Conservation (phyloP, 2,797 vertebrate species). For the Lithobates sylvaticus region DNA sequence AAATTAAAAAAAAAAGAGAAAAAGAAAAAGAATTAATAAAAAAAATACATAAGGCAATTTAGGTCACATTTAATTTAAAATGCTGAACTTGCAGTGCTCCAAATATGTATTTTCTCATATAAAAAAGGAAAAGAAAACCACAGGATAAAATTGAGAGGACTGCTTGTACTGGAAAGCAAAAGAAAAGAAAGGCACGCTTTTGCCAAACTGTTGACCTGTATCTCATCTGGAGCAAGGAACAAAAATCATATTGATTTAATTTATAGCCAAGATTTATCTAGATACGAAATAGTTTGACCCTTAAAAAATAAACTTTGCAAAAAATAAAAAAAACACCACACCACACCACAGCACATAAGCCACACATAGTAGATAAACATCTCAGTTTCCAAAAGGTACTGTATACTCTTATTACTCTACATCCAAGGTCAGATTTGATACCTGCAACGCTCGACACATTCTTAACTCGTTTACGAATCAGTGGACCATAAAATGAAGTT, state of each 20-base stretch:
- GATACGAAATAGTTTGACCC: background rate
- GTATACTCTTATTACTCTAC: background rate
- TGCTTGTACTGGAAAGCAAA: slow-evolving; percentile 21
- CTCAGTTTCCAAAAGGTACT: background rate
- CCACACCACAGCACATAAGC: background rate
- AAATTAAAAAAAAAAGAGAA: too few relatives aligned
- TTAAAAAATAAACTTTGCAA: background rate
- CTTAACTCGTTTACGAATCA: background rate
- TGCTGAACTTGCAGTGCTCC: background rate
- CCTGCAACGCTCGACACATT: background rate
- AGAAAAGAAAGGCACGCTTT: background rate
- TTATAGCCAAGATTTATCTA: slow-evolving; percentile 10
- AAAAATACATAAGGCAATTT: background rate
- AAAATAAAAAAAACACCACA: background rate
- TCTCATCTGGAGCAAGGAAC: slow-evolving; percentile 34
- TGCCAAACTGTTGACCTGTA: slow-evolving; percentile 35
- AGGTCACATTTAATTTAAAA: slow-evolving; percentile 10
- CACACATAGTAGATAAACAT: background rate
- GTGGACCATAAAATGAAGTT: background rate
- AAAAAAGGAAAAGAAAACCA: slow-evolving; percentile 31
- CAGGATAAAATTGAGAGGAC: slow-evolving; percentile 20
- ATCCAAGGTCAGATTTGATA: slow-evolving; percentile 6
- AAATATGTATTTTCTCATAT: background rate
- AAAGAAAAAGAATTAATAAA: too few relatives aligned
- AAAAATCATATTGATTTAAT: slow-evolving; percentile 39